A percentile compares a stretch with the other conserved stretches of the same genome.
Conservation (phyloP, 1,140 invertebrate genomes). For the Cotesia glomerata region DNA sequence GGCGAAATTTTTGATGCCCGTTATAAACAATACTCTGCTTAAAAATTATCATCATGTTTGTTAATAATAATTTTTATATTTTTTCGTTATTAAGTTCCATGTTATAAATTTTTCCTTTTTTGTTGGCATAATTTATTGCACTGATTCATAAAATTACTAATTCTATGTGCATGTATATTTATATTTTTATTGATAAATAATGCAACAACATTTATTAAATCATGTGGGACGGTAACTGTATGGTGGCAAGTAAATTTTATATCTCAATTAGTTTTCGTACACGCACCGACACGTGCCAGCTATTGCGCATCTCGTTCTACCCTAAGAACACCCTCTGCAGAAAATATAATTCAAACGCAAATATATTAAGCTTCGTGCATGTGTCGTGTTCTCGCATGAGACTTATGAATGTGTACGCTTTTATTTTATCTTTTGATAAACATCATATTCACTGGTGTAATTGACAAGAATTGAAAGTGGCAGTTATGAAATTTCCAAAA, state of each 20-base stretch:
- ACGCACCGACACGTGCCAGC: conserved; percentile 56
- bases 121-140: not conserved
- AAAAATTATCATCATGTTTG: conserved; percentile 6
- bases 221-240: conserved; percentile 38
- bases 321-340: conserved; percentile 22
- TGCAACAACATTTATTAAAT: conserved; percentile 34
- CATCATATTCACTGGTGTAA: conserved; percentile 35
- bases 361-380: conserved; percentile 48
- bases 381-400: conserved; percentile 32
- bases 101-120: too few relatives aligned
- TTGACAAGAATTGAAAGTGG: conserved; percentile 27
- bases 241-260: conserved; percentile 57
- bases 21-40: not conserved
- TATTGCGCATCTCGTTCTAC: conserved; percentile 33
- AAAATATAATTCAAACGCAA: conserved; percentile 52
- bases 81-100: not conserved
- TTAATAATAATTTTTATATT: conserved; percentile 21
- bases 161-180: not conserved
- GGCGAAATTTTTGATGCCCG: conserved; percentile 17
- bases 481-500: conserved; percentile 22
- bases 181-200: not conserved
- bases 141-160: too few relatives aligned
- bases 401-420: not conserved
- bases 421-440: conserved; percentile 33
- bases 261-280: conserved; percentile 61